Conservation (phyloP, 2,797 vertebrate species). For the Notamacropus eugenii region DNA sequence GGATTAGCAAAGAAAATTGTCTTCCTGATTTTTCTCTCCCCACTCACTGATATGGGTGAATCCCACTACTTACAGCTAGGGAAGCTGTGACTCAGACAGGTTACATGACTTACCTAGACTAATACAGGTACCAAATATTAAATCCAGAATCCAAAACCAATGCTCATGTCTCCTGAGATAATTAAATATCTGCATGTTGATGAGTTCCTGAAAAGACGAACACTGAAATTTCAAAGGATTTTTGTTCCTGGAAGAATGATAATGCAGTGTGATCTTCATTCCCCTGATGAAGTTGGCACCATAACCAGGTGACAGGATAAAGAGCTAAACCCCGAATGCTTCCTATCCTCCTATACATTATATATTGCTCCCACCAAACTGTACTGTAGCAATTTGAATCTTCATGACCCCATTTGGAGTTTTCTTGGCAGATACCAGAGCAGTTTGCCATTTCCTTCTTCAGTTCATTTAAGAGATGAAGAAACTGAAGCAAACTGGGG, state of each 20-base stretch:
- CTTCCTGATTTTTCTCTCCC: neutral
- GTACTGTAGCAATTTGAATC: neutral
- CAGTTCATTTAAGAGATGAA: no score
- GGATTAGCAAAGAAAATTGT: neutral
- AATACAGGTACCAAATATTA: neutral
- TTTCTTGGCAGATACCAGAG: no score
- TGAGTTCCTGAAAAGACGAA: neutral
- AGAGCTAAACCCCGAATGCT: neutral
- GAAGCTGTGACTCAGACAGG: neutral
- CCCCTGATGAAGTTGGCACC: neutral
- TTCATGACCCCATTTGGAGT: no score
- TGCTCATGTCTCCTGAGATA: neutral
- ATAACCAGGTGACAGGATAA: neutral
- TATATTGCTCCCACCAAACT: neutral
- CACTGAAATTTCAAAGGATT: neutral
- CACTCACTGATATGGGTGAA: neutral
- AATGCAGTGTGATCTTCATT: neutral
- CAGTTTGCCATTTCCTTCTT: no score
- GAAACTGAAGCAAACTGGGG: no score
- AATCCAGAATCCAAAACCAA: neutral
- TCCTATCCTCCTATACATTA: neutral
- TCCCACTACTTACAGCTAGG: neutral
- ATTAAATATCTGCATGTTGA: neutral
- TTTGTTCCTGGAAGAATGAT: neutral
- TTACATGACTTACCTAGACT: neutral